phyloP scores from a whole-genome alignment of 2,113 vertebrate species.

The Nasalis larvatus region DNA sequence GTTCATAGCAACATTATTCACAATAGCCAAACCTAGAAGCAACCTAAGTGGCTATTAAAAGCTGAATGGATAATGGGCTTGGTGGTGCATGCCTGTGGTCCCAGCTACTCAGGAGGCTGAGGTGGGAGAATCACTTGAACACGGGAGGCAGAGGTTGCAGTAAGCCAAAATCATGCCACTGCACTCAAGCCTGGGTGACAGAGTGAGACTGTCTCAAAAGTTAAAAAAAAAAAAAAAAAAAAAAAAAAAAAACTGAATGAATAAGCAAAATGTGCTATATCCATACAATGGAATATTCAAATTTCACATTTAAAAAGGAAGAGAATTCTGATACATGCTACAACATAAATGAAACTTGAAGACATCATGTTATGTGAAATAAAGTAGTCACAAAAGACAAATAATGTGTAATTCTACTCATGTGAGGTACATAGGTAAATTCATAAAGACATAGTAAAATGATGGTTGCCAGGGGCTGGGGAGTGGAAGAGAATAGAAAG shows the following conservation, averaged over 20 bases:
- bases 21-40: neutral
- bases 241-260: neutral
- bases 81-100: too few relatives aligned
- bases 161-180: too few relatives aligned
- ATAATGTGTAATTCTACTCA: neutral
- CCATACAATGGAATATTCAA: neutral
- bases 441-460: neutral
- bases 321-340: neutral
- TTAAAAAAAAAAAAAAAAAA: too few relatives aligned
- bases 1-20: neutral
- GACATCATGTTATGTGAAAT: neutral
- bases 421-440: neutral
- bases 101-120: too few relatives aligned
- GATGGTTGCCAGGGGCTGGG: neutral
- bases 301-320: neutral
- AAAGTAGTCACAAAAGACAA: neutral
- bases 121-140: too few relatives aligned
- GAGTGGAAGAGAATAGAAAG: neutral
- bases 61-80: neutral
- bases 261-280: neutral
- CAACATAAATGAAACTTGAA: neutral
- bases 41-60: neutral
- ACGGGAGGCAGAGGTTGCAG: too few relatives aligned
- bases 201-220: too few relatives aligned
- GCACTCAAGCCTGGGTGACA: too few relatives aligned